phyloP scores from a whole-genome alignment of 2,113 vertebrate genomes.

The Rhinogobius similis region DNA sequence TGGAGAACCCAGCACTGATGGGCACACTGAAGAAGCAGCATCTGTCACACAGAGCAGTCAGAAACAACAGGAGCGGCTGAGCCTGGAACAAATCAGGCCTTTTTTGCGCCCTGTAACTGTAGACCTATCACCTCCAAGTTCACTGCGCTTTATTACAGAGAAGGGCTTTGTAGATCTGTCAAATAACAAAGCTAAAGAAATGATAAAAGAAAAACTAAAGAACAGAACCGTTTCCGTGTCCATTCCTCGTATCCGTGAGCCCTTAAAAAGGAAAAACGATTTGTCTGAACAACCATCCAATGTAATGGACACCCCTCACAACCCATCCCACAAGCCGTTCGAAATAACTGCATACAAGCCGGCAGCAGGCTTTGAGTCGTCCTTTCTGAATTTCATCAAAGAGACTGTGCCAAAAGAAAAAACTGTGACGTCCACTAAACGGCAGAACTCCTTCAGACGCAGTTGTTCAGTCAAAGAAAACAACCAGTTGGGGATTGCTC shows the following conservation, averaged over 20 bases:
- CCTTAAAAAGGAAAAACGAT: slow-evolving; percentile 85
- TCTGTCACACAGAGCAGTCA: slow-evolving; percentile 20
- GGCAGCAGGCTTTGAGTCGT: slow-evolving; percentile 90
- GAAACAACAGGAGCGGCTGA: slow-evolving; percentile 55
- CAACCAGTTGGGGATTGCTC: slow-evolving; percentile 75
- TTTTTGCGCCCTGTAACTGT: slow-evolving; percentile 69
- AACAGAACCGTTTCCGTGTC: slow-evolving; percentile 28
- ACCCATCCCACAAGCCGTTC: slow-evolving; percentile 75
- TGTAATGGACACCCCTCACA: slow-evolving; percentile 74
- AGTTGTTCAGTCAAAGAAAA: slow-evolving; percentile 80
- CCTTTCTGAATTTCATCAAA: slow-evolving; percentile 95
- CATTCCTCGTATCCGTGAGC: slow-evolving; percentile 74
- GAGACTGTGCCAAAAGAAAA: slow-evolving; percentile 82
- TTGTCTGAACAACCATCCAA: slow-evolving; percentile 70
- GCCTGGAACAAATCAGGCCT: slow-evolving; percentile 60
- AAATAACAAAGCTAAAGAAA: slow-evolving; percentile 56
- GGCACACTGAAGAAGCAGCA: slow-evolving; percentile 47
- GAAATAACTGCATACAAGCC: slow-evolving; percentile 91
- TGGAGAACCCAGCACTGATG: slow-evolving; percentile 62
- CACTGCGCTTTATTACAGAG: slow-evolving; percentile 63
- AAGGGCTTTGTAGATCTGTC: slow-evolving; percentile 53
- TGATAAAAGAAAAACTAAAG: slow-evolving; percentile 70
- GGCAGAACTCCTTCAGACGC: slow-evolving; percentile 62
- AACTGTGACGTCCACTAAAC: slow-evolving; percentile 43
- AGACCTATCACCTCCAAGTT: slow-evolving; percentile 75